Percentiles rank a stretch among this genome's conserved stretches.
Evolutionary conservation across 23 tunicate species (phyloP).

Genomic region (Trididemnum nubilum): DNA sequence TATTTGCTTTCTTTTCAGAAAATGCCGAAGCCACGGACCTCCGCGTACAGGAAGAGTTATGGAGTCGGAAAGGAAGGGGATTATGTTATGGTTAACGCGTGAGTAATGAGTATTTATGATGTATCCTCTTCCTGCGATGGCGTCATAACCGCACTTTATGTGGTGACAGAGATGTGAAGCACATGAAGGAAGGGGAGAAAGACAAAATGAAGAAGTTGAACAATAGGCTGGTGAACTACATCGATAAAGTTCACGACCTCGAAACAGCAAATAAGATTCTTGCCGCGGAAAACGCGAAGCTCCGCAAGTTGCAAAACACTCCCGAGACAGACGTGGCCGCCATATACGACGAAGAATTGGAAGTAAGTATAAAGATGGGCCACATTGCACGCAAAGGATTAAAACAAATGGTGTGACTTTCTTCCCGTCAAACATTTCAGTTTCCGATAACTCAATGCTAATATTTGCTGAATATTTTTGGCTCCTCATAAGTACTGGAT

Average conservation of each 20-base stretch:
- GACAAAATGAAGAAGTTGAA: slow-evolving; percentile 81
- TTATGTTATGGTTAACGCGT: slow-evolving; percentile 24
- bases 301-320: slow-evolving; percentile 38
- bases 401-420: too few relatives aligned
- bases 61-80: slow-evolving; percentile 9
- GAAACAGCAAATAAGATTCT: slow-evolving; percentile 53
- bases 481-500: too few relatives aligned
- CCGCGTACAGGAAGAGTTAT: slow-evolving; percentile 32
- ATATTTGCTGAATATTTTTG: too few relatives aligned
- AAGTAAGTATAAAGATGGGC: slow-evolving; percentile 38
- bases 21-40: slow-evolving; percentile 37
- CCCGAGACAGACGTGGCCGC: slow-evolving; percentile 45
- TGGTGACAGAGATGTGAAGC: slow-evolving; percentile 43
- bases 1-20: background rate
- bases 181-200: slow-evolving; percentile 66
- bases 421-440: too few relatives aligned
- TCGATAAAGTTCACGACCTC: slow-evolving; percentile 92
- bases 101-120: background rate
- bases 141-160: background rate
- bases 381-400: too few relatives aligned
- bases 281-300: slow-evolving; percentile 61
- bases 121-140: background rate
- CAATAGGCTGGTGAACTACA: slow-evolving; percentile 85
- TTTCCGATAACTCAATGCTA: too few relatives aligned
- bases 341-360: slow-evolving; percentile 52